Evolutionary conservation across 2,113 vertebrate species (phyloP), one percentile per base, ranked within the genome.

Genomic region (Pyxicephalus adspersus): DNA sequence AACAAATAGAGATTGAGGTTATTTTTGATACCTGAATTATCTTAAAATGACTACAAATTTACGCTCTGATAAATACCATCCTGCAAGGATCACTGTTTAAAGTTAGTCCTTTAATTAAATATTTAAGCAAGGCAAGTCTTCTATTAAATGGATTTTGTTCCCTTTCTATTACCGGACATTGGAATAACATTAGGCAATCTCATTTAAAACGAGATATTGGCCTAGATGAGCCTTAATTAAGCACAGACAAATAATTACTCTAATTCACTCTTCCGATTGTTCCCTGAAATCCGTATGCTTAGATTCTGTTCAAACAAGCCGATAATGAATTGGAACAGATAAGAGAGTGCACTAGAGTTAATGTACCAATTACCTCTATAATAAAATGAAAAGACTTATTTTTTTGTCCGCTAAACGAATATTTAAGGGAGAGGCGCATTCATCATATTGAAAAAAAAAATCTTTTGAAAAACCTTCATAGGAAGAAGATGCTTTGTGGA

Each of bases 181-280:
- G 71, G 61, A 66, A 75, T 52, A 82, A 75, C 51, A 75, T 75
- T 74, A 65, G 54, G 64, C 61, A 64, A 75, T 66, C 70, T 57
- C 75, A 66, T 82, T 55, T 75, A 20, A 55, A 66, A 75, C 19
- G 11, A 75, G 80, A 82, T 82, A 66, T 66, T 58, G 80, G 79
- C 61, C 45, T 58, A 75, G 80, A 82, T 65, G 71, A 75, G 70
- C 31, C 63, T 74, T 82, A 82, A 82, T 82, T 82, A 82, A 82
- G 71, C 61, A 23, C 28, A 63, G 60, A 67, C 61, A 82, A 74
- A 82, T 75, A 82, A 82, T 82, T 58, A 45, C 63, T 75, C 80
- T 82, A 81, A 74, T 81, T 74, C 70, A 75, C 50, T 75, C n/a
- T 55, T 58, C 60, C 29, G 38, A 81, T 65, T 74, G 68, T 74